phyloP scores from a whole-genome alignment of 37 sponge, comb jelly and placozoan genomes.

The Spongilla lacustris region DNA sequence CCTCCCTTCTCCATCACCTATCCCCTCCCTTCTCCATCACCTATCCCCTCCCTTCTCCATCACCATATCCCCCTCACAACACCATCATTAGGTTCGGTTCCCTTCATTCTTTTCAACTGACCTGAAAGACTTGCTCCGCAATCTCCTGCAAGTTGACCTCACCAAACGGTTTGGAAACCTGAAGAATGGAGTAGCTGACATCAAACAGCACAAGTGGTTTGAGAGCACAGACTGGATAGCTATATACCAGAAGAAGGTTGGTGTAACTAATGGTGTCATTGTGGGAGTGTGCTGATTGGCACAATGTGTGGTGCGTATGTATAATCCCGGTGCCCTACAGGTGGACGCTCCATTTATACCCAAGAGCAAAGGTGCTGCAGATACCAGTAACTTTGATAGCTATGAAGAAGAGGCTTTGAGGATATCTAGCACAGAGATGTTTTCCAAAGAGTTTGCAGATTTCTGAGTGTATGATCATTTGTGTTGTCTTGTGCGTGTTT shows the following conservation, averaged over 20 bases:
- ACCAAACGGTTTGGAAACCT: slow-evolving; percentile 98
- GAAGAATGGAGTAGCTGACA: slow-evolving; percentile 97
- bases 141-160: slow-evolving; percentile 96
- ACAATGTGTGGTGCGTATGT: neutral
- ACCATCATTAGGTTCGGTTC: slow-evolving; percentile 83
- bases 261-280: too few species aligned
- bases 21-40: neutral
- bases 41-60: neutral
- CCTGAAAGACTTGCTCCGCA: slow-evolving; percentile 93
- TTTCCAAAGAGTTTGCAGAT: slow-evolving; percentile 93
- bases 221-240: slow-evolving; percentile 91
- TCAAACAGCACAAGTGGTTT: slow-evolving; percentile 94
- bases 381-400: slow-evolving; percentile 98
- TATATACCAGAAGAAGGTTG: slow-evolving; percentile 94
- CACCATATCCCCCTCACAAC: neutral
- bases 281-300: too few species aligned
- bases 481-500: neutral
- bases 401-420: slow-evolving; percentile 95
- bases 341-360: slow-evolving; percentile 98
- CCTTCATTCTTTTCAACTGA: slow-evolving; percentile 98
- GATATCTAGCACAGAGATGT: slow-evolving; percentile 87
- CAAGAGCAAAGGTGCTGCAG: slow-evolving; percentile 93
- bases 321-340: slow-evolving; percentile 31
- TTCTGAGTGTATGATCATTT: slow-evolving; percentile 53
- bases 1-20: neutral